Conservation (phyloP, 1,140 invertebrate species). For the Drosophila repleta region DNA sequence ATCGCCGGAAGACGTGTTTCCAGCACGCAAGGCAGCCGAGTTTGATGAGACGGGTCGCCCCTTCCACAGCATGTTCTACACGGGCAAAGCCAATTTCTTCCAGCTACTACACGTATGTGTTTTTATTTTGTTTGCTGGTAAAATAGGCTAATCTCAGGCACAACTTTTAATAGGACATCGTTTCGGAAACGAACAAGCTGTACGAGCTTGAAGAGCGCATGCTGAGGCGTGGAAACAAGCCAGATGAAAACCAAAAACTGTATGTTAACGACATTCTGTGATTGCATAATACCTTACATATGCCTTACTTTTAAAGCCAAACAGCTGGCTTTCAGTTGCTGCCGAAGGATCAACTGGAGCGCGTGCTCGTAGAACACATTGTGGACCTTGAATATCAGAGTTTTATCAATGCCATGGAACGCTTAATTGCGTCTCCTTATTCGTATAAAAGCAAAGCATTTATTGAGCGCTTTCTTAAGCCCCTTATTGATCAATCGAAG, state of each 20-base stretch:
- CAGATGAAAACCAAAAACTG: conserved; percentile 86
- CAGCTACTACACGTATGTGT: conserved; percentile 90
- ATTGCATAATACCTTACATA: neutral
- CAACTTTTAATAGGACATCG: conserved; percentile 85
- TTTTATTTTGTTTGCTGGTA: neutral
- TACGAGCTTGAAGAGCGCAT: conserved; percentile 89
- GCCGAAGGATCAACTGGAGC: conserved; percentile 87
- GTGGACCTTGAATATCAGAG: conserved; percentile 89
- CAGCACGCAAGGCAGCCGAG: conserved; percentile 93
- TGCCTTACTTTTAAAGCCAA: conserved; percentile 82
- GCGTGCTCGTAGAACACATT: conserved; percentile 89
- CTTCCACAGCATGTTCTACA: conserved; percentile 95
- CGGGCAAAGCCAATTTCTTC: conserved; percentile 92
- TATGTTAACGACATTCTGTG: conserved; percentile 81
- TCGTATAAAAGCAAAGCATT: conserved; percentile 88
- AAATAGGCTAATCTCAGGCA: neutral
- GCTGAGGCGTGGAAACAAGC: conserved; percentile 86
- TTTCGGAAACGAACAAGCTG: conserved; percentile 87
- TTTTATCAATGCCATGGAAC: conserved; percentile 89
- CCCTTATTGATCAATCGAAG: conserved; percentile 85
- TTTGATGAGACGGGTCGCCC: conserved; percentile 95
- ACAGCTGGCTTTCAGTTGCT: conserved; percentile 88
- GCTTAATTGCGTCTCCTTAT: conserved; percentile 89
- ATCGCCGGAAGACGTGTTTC: conserved; percentile 93
- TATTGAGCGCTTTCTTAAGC: conserved; percentile 88